Base-by-base conservation (phyloP, 2,797 vertebrate genomes). In the Yasuhikotakia modesta region DNA sequence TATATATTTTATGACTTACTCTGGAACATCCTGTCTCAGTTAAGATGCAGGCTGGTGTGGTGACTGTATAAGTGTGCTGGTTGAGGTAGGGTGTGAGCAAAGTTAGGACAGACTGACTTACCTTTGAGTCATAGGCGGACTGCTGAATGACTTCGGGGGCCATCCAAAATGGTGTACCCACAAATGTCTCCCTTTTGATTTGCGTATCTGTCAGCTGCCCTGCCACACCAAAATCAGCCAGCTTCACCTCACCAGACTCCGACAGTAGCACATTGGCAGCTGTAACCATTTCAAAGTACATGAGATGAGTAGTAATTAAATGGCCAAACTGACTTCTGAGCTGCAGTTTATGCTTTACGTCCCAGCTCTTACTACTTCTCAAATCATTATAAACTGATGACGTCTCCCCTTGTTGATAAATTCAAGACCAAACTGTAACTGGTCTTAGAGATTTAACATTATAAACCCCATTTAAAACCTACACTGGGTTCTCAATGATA, bases 131-230 rank as follows among this genome's bases (percentile, higher is more conserved):
- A 0, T 99, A 99, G 48, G 98, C 97, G 0, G 98, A 99, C 90
- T 99, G 98, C 85, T 98, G 99, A 90, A 99, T 99, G 85, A 99
- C 98, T 86, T 99, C 98, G 0, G 98, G 98, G 0, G 98, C 98
- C 98, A 99, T 99, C 97, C 97, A 99, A 90, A 99, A 99, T 0
- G 97, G 97, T 1, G 97, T 99, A 16, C 98, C 98, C 2, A 99
- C 97, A 81, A 99, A 99, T 0, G 98, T 99, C 89, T 99, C 99
- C 85, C 98, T 95, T 91, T 99, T 99, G 86, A 99, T 99, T 84
- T 99, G 98, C 0, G 98, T 99, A 70, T 99, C 98, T 0, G 97
- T 99, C 86, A 99, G 88, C 92, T 99, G 97, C 8, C 97, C 98
- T 0, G 98, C 98, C 85, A 99, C 98, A 11, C 98, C 97, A 0